A percentile compares a stretch with the other conserved stretches of the same genome.
These are phyloP conservation scores for Gasterosteus nipponicus DNA, from an alignment of 2,113 vertebrate species.

Conservation along the genomic window DNA sequence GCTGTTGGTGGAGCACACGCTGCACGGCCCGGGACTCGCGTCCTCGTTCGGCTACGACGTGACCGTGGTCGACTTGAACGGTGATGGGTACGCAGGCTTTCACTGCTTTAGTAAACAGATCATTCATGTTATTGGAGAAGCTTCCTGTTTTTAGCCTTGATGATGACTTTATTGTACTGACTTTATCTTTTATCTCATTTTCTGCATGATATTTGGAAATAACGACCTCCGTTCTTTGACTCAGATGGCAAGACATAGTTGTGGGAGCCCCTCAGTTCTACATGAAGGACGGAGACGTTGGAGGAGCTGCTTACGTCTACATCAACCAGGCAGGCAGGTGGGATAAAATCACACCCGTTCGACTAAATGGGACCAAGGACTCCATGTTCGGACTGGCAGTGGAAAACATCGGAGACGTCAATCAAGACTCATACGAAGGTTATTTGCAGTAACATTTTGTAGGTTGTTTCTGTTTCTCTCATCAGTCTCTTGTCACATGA, in stretches of 20 bases:
- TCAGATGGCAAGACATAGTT: constrained; percentile 95
- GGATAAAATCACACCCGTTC: constrained; percentile 83
- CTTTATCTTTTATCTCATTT: background rate
- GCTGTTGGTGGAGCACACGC: constrained; percentile 85
- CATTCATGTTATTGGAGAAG: background rate
- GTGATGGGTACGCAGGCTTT: constrained; percentile 84
- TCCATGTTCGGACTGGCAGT: constrained; percentile 98
- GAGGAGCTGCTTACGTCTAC: constrained; percentile 95
- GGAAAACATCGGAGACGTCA: constrained; percentile 91
- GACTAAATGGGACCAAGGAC: constrained; percentile 89
- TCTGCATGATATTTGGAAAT: background rate
- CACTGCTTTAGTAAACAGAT: background rate
- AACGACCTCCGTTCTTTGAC: constrained; percentile 1
- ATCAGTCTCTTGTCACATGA: background rate
- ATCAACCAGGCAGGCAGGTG: constrained; percentile 90
- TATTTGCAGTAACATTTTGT: constrained; percentile 6
- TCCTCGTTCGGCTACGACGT: constrained; percentile 98
- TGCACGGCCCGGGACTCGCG: constrained; percentile 91
- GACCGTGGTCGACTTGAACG: constrained; percentile 94
- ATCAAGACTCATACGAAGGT: constrained; percentile 94
- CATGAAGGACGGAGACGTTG: constrained; percentile 89
- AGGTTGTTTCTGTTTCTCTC: background rate
- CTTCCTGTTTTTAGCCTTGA: background rate
- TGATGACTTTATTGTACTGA: background rate
- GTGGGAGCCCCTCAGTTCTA: constrained; percentile 98